A percentile compares a stretch with the other conserved stretches of the same genome.
Conservation (phyloP, 2,797 vertebrate species). For the Myotis pilosus region DNA sequence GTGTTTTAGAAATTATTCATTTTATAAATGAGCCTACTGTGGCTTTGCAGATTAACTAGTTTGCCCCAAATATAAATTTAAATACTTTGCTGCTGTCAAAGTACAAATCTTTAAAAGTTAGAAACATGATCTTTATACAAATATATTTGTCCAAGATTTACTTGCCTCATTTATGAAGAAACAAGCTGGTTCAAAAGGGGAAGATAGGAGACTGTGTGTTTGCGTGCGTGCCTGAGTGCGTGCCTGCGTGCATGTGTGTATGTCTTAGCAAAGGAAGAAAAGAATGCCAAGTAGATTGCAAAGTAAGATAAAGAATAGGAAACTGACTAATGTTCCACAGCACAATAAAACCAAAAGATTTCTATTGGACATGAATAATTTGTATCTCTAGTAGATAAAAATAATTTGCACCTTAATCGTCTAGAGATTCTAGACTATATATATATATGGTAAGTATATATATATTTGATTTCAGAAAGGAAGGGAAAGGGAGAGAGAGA, state of each 20-base stretch:
- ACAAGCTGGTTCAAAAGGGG: background rate
- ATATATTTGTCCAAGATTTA: background rate
- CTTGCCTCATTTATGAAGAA: background rate
- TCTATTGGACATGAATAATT: background rate
- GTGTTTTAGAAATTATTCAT: slow-evolving; percentile 21
- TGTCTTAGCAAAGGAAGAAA: background rate
- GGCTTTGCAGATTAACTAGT: background rate
- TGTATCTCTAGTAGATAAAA: background rate
- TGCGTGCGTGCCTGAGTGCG: background rate
- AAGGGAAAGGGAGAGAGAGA: no score
- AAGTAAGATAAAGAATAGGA: background rate
- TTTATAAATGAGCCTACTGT: background rate
- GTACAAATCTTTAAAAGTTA: slow-evolving; percentile 36
- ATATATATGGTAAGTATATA: no score
- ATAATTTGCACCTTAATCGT: background rate
- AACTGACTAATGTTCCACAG: background rate
- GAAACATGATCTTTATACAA: background rate
- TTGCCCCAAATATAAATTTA: background rate
- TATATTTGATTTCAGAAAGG: background rate
- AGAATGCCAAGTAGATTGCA: background rate
- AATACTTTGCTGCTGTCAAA: background rate
- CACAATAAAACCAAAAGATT: background rate
- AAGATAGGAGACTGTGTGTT: background rate
- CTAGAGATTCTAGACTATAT: background rate
- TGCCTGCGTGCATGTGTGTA: no score